Conservation (phyloP, 2,797 vertebrate genomes). For the Betta splendens region DNA sequence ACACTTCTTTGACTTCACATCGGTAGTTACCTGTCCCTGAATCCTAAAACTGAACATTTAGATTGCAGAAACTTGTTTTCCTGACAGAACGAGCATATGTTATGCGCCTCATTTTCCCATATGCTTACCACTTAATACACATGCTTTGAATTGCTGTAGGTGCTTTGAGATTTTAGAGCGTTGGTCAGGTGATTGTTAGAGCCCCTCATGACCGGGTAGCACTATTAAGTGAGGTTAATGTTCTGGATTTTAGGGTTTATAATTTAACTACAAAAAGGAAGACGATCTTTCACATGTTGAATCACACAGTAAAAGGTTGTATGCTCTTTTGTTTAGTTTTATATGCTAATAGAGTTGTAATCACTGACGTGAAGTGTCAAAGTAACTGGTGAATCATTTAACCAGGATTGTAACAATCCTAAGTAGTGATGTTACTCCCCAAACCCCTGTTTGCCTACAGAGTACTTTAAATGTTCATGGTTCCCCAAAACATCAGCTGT, state of each 20-base stretch:
- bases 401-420: neutral
- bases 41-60: neutral
- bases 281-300: too few relatives aligned
- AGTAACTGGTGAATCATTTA: constrained; percentile 3
- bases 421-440: neutral
- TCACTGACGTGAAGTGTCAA: constrained; percentile 4
- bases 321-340: neutral
- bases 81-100: neutral
- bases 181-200: constrained; percentile 46
- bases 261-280: constrained; percentile 19
- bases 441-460: neutral
- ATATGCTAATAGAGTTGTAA: constrained; percentile 15
- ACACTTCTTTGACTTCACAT: neutral
- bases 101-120: constrained; percentile 3
- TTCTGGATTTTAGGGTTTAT: constrained; percentile 48
- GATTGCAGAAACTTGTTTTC: neutral
- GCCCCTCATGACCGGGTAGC: constrained; percentile 21
- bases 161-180: constrained; percentile 19
- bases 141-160: constrained; percentile 1
- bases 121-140: neutral
- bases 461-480: neutral
- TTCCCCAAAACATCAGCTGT: neutral
- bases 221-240: constrained; percentile 54
- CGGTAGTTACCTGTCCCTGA: neutral
- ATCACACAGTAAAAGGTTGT: constrained; percentile 9